A percentile compares a stretch with the other conserved stretches of the same genome.
Conservation (phyloP, 2,113 vertebrate species). For the Zosterops hypoxanthus region DNA sequence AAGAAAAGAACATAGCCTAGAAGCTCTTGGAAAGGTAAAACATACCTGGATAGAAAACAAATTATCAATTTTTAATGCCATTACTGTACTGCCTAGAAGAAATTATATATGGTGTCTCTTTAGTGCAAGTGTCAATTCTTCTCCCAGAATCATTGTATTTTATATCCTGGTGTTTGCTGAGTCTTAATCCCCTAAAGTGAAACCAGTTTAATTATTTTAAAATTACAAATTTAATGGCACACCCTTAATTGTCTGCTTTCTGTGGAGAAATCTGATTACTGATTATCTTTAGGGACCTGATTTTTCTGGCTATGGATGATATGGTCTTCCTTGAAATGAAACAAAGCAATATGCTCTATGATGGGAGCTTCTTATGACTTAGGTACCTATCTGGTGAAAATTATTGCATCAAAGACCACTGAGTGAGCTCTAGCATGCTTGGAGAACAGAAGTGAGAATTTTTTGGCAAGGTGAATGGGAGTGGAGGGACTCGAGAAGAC, state of each 20-base stretch:
- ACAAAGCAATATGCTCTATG: not conserved
- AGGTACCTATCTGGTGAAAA: not conserved
- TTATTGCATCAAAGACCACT: not conserved
- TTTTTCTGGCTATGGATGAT: not conserved
- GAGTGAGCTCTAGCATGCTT: not conserved
- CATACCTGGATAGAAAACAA: not conserved
- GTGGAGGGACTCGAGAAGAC: not conserved
- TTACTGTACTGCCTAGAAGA: not conserved
- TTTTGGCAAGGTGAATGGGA: not conserved
- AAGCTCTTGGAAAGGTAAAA: conserved; percentile 73
- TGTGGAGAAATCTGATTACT: not conserved
- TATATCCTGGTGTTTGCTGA: not conserved
- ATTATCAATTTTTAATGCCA: not conserved
- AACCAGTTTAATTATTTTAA: not conserved
- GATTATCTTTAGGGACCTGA: not conserved
- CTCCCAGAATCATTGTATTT: not conserved
- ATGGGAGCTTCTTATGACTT: not conserved
- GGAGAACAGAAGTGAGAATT: not conserved
- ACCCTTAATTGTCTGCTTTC: not conserved
- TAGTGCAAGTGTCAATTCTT: not conserved
- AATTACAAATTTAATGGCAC: not conserved
- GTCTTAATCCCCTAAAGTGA: not conserved
- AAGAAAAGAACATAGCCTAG: conserved; percentile 57
- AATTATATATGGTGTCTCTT: fast-evolving
- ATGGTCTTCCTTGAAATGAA: not conserved